phyloP scores from a whole-genome alignment of 2,113 vertebrate genomes.

The Peromyscus polionotus region DNA sequence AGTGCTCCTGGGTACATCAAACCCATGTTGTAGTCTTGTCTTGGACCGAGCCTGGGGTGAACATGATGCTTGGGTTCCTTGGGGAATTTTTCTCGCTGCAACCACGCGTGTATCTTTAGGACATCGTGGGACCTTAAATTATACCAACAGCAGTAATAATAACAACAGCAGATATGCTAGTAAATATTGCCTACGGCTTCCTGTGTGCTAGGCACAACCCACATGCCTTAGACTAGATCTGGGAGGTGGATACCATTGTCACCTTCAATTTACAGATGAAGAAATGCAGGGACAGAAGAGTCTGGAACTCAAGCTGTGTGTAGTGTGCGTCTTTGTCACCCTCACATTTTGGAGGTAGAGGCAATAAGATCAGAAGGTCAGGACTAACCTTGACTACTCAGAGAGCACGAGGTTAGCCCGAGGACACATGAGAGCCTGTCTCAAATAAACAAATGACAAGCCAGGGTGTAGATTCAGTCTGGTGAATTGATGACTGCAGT shows the following conservation, averaged over 20 bases:
- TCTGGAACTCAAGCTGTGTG: not conserved
- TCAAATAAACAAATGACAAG: not conserved
- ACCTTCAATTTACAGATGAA: not conserved
- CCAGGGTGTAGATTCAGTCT: not conserved
- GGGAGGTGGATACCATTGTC: not conserved
- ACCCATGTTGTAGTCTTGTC: not conserved
- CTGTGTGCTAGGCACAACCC: not conserved
- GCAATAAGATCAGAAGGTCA: not conserved
- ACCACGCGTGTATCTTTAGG: not conserved
- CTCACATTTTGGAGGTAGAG: not conserved
- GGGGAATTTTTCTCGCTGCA: not conserved
- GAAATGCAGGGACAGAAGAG: not conserved
- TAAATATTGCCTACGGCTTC: not conserved
- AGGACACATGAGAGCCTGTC: not conserved
- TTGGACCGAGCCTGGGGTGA: not conserved
- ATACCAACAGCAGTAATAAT: not conserved
- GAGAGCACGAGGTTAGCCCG: not conserved
- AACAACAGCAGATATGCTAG: not conserved
- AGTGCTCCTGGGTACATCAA: not conserved
- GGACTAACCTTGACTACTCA: not conserved
- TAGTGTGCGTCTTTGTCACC: not conserved
- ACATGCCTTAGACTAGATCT: not conserved
- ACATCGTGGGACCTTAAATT: not conserved
- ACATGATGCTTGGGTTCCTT: not conserved
- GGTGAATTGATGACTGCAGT: not conserved